Percentiles rank a stretch among this genome's conserved stretches.
phyloP scores from a whole-genome alignment of 2,113 vertebrate genomes.

The Aramus guarauna region DNA sequence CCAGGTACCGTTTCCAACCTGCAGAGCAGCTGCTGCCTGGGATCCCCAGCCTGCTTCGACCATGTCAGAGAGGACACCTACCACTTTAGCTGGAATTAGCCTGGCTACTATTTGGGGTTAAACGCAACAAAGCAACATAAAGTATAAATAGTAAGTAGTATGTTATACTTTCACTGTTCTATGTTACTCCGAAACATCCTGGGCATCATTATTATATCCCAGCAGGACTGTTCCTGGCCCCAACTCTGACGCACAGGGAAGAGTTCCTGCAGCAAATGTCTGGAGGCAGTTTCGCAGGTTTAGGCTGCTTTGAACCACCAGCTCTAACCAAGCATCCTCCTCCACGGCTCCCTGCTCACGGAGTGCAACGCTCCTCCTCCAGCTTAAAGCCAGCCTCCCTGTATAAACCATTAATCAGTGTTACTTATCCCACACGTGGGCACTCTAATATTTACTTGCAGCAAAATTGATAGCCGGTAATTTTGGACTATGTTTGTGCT shows the following conservation, averaged over 20 bases:
- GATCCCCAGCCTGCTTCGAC: background rate
- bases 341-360: background rate
- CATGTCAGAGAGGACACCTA: background rate
- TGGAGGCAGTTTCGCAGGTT: background rate
- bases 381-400: background rate
- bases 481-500: background rate
- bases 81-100: background rate
- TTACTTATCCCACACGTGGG: background rate
- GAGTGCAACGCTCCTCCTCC: background rate
- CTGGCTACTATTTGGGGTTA: background rate
- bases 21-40: background rate
- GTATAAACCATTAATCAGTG: background rate
- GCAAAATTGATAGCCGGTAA: background rate
- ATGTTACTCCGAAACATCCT: background rate
- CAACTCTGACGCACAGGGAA: fast-evolving
- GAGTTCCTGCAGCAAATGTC: background rate
- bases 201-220: background rate
- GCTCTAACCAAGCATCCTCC: background rate
- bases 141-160: background rate
- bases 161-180: background rate
- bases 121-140: background rate
- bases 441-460: background rate
- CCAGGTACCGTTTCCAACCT: background rate
- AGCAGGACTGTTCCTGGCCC: background rate
- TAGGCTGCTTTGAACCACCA: background rate